Evolutionary conservation across 1,140 invertebrate genomes (phyloP).

Genomic region (Hyles vespertilio): DNA sequence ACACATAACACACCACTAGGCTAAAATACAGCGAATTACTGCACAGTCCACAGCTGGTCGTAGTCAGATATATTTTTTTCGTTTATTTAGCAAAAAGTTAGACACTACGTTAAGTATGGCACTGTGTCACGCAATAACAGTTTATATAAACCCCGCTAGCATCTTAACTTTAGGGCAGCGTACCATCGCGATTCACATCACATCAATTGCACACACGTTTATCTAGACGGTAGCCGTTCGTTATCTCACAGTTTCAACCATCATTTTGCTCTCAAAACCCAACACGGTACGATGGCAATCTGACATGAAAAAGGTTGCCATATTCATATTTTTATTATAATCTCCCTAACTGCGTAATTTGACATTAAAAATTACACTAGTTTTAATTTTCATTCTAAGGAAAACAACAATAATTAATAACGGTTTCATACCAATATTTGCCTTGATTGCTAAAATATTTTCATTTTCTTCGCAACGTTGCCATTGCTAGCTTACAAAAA

Average conservation of each 20-base stretch:
- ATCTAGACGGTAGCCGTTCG: constrained; percentile 6
- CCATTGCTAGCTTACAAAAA: too few relatives aligned
- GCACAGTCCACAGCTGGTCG: constrained; percentile 39
- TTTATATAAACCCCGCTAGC: constrained; percentile 29
- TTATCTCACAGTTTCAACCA: constrained; percentile 1
- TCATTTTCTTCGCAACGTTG: too few relatives aligned
- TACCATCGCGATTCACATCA: constrained; percentile 20
- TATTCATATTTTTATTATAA: background rate
- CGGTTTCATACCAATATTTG: too few relatives aligned
- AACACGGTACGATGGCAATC: constrained; percentile 1
- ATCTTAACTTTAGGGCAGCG: constrained; percentile 32
- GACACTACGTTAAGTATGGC: constrained; percentile 13
- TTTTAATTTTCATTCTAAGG: too few relatives aligned
- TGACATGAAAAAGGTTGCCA: constrained; percentile 20
- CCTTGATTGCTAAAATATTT: too few relatives aligned
- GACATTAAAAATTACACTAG: too few relatives aligned
- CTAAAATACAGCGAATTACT: constrained; percentile 44
- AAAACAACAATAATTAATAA: too few relatives aligned
- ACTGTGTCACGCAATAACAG: constrained; percentile 24
- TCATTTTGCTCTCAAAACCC: background rate
- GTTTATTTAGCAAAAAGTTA: constrained; percentile 12
- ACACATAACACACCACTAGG: constrained; percentile 42
- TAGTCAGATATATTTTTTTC: constrained; percentile 3
- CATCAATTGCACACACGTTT: constrained; percentile 15
- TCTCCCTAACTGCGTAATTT: too few relatives aligned